Evolutionary conservation across 2,797 vertebrate species (phyloP).

Genomic region (Coluber constrictor): DNA sequence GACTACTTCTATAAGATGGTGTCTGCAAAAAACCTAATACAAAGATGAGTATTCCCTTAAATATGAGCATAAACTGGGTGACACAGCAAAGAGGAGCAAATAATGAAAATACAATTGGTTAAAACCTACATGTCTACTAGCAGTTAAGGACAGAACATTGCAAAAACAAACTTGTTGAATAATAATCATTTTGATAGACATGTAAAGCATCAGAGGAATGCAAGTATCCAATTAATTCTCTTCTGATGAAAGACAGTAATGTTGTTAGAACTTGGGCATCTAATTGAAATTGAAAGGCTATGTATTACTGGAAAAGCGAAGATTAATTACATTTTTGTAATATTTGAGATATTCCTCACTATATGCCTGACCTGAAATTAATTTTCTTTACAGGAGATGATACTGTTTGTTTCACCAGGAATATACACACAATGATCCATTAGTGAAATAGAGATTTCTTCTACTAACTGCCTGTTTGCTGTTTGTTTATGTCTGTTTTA

Average conservation of each 20-base stretch:
- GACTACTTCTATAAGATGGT: background rate
- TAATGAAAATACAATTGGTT: background rate
- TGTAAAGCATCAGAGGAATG: background rate
- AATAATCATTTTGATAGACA: background rate
- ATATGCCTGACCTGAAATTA: background rate
- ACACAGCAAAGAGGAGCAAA: background rate
- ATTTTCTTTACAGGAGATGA: background rate
- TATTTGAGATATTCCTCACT: background rate
- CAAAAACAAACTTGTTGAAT: background rate
- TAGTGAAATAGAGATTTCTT: background rate
- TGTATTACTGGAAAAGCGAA: background rate
- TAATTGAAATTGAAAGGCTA: background rate
- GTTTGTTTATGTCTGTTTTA: background rate
- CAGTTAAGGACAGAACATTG: background rate
- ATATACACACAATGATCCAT: background rate
- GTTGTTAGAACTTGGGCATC: background rate
- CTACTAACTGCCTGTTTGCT: background rate
- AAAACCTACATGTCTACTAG: background rate
- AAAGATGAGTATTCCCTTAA: background rate
- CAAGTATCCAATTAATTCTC: background rate
- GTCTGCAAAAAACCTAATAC: background rate
- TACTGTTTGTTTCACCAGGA: background rate
- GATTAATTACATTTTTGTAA: background rate
- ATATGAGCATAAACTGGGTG: background rate
- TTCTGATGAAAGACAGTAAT: background rate